phyloP scores from a whole-genome alignment of 2,888 invertebrate genomes.

The Pherbina coryleti region DNA sequence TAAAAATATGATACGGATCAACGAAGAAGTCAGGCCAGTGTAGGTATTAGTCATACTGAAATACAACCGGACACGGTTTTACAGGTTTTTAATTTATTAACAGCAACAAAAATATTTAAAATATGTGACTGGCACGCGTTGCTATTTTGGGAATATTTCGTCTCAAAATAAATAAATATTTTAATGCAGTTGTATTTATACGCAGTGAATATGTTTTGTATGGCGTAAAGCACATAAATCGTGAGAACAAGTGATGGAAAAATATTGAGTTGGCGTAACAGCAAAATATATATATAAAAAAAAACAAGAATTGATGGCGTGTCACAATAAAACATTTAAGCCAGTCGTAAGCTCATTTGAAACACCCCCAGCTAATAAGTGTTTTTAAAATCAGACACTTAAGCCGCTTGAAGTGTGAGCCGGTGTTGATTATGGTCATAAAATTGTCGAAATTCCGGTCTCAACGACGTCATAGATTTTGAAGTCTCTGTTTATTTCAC shows the following conservation, averaged over 20 bases:
- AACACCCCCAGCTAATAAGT: no score
- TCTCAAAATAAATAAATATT: not conserved
- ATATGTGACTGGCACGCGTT: constrained; percentile 33
- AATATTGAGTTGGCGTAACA: no score
- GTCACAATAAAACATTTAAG: no score
- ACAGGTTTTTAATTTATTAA: constrained; percentile 15
- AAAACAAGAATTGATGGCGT: not conserved
- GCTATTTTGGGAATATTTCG: constrained; percentile 21
- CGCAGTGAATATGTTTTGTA: not conserved
- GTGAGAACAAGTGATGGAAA: constrained; percentile 15
- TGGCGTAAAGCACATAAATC: not conserved
- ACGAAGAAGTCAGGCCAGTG: no score
- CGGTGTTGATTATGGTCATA: no score
- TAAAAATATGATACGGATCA: no score
- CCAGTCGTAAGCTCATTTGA: no score
- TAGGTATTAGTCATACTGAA: not conserved
- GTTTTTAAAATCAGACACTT: no score
- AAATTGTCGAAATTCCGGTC: no score
- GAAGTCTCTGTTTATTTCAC: no score
- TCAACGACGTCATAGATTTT: no score
- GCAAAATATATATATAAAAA: not conserved
- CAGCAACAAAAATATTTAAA: not conserved
- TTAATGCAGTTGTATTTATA: not conserved
- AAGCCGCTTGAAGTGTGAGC: no score
- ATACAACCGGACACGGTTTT: constrained; percentile 15